A percentile compares a stretch with the other conserved stretches of the same genome.
Conservation (phyloP, 2,797 vertebrate species). For the Moxostoma hubbsi region DNA sequence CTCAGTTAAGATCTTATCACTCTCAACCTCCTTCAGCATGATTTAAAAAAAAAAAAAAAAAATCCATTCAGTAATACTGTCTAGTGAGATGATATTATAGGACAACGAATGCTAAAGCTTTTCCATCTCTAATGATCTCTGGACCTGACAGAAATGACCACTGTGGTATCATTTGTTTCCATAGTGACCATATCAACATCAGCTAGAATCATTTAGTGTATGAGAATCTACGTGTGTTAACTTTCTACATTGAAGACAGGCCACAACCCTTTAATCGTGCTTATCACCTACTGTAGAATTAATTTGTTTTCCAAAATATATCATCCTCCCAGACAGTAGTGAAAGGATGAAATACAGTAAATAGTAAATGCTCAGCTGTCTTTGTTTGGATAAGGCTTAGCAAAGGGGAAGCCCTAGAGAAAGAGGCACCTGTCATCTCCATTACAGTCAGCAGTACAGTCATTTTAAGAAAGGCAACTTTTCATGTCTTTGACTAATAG, state of each 20-base stretch:
- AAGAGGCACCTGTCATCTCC: neutral
- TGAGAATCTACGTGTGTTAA: neutral
- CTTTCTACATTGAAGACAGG: neutral
- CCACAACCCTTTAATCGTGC: neutral
- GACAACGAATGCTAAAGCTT: constrained; percentile 38
- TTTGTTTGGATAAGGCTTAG: neutral
- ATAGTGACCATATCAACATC: neutral
- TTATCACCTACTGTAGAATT: neutral
- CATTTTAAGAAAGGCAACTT: constrained; percentile 71
- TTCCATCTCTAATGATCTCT: constrained; percentile 12
- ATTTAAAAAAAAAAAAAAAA: constrained; percentile 6
- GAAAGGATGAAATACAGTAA: neutral
- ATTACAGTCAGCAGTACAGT: constrained; percentile 62
- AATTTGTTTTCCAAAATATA: neutral
- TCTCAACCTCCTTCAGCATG: constrained; percentile 60
- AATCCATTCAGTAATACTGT: constrained; percentile 44
- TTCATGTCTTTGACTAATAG: constrained; percentile 48
- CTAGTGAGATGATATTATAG: constrained; percentile 42
- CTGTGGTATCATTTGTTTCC: neutral
- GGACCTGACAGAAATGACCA: neutral
- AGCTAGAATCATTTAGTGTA: constrained; percentile 1
- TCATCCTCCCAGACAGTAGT: neutral
- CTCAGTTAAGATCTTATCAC: constrained; percentile 35
- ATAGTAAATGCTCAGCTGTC: neutral
- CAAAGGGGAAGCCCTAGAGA: neutral